These are phyloP conservation scores for Cremastinae sp. DNA, from an alignment of 2,888 invertebrate species.

Conservation along the genomic window DNA sequence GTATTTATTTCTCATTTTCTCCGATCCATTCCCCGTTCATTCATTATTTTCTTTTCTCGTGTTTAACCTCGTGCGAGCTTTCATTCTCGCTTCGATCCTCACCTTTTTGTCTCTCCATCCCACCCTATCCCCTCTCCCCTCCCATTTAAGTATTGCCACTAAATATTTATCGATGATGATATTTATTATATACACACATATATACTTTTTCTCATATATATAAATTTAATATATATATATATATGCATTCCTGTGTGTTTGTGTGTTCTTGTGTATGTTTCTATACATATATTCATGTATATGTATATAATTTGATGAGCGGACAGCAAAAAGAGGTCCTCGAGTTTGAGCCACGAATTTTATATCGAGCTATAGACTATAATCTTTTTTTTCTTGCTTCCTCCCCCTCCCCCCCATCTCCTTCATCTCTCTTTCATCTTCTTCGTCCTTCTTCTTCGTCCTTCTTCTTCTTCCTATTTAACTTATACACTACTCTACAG, in stretches of 20 bases:
- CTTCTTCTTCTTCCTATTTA: slow-evolving; percentile 47
- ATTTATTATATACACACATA: slow-evolving; percentile 42
- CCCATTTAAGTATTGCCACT: slow-evolving; percentile 79
- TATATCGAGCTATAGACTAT: slow-evolving; percentile 72
- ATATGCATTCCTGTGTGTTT: slow-evolving; percentile 35
- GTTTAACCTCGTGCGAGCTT: not conserved
- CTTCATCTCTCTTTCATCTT: slow-evolving; percentile 30
- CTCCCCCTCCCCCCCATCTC: slow-evolving; percentile 9
- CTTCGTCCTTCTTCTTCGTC: slow-evolving; percentile 39
- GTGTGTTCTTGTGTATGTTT: slow-evolving; percentile 30
- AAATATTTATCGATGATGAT: slow-evolving; percentile 70
- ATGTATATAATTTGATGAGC: slow-evolving; percentile 70
- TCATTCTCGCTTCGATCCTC: slow-evolving; percentile 48
- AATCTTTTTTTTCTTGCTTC: slow-evolving; percentile 56
- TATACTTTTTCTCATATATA: slow-evolving; percentile 31
- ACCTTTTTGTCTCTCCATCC: slow-evolving; percentile 39
- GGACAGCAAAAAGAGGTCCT: slow-evolving; percentile 72
- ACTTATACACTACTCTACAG: slow-evolving; percentile 74
- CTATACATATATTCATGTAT: slow-evolving; percentile 22
- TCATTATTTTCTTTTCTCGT: not conserved
- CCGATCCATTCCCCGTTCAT: not conserved
- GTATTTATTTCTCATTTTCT: slow-evolving; percentile 10
- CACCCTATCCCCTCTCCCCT: too few relatives aligned
- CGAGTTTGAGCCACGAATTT: slow-evolving; percentile 75
- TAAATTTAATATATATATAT: slow-evolving; percentile 27